Evolutionary conservation across 2,113 vertebrate species (phyloP).

Genomic region (Oreochromis niloticus): DNA sequence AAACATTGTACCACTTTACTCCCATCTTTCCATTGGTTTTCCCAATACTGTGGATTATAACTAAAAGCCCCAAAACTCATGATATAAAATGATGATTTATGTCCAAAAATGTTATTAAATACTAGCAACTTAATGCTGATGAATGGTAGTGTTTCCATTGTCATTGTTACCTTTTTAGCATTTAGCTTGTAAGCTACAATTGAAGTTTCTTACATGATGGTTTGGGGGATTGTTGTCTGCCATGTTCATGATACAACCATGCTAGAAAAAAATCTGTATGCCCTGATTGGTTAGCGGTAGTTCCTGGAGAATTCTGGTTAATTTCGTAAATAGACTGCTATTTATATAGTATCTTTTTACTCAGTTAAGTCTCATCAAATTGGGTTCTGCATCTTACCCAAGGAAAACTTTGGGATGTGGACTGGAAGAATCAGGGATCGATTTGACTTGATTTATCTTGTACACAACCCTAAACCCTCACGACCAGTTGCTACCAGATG

Average conservation of each 20-base stretch:
- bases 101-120: fast-evolving
- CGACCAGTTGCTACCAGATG: background rate
- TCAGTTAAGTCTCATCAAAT: background rate
- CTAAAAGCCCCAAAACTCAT: background rate
- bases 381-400: background rate
- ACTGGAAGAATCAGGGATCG: background rate
- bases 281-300: background rate
- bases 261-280: background rate
- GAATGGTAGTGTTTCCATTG: background rate
- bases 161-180: background rate
- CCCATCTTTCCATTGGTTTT: background rate
- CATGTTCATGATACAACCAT: background rate
- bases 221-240: fast-evolving
- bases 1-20: background rate
- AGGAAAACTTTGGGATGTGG: background rate
- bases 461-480: background rate
- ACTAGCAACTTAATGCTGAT: background rate
- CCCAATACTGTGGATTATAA: background rate
- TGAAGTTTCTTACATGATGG: background rate
- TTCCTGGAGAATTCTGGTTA: background rate
- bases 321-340: fast-evolving
- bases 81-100: background rate
- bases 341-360: background rate
- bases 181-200: background rate
- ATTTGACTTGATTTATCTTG: background rate